phyloP scores from a whole-genome alignment of 2,113 vertebrate species.

The Apodemus sylvaticus region DNA sequence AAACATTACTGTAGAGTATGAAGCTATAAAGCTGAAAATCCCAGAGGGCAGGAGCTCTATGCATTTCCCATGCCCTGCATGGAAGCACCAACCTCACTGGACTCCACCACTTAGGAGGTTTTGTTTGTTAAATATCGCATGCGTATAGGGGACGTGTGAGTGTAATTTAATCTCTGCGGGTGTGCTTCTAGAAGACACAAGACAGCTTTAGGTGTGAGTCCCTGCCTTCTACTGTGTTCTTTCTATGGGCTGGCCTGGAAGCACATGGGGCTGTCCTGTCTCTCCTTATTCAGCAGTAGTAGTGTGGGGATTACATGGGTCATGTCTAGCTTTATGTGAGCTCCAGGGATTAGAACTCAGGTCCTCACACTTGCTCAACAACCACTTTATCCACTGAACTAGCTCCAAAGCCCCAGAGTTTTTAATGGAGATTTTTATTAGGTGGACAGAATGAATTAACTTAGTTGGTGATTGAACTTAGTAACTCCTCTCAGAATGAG shows the following conservation, averaged over 20 bases:
- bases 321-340: not conserved
- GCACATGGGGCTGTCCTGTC: not conserved
- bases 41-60: no score
- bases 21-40: not conserved
- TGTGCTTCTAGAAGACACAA: not conserved
- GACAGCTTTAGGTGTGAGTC: not conserved
- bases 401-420: not conserved
- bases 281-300: no score
- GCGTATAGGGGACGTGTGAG: no score
- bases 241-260: not conserved
- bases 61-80: not conserved
- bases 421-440: not conserved
- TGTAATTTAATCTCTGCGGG: no score
- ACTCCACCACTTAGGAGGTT: not conserved
- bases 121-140: not conserved
- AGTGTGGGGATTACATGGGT: no score
- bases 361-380: not conserved
- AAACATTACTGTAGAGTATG: not conserved
- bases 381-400: not conserved
- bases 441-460: not conserved
- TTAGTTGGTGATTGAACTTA: not conserved
- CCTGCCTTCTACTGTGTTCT: not conserved
- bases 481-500: not conserved
- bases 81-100: accelerated
- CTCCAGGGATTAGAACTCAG: not conserved